Base-by-base conservation (phyloP, 2,113 vertebrate species). In the Cynoglossus semilaevis region DNA sequence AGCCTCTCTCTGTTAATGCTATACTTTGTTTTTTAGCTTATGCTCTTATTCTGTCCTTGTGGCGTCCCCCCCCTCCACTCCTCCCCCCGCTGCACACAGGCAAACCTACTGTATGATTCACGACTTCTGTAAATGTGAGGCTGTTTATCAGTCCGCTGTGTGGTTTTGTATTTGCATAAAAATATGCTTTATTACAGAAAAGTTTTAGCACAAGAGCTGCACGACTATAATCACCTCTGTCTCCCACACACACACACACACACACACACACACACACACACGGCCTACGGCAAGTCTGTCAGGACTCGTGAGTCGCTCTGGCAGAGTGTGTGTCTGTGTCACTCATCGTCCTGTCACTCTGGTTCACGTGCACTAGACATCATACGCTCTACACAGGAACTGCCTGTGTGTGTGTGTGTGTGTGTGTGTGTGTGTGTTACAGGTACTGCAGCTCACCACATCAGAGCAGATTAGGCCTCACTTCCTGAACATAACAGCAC, bases 391-490 rank as follows among this genome's bases (percentile, higher is more conserved):
- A 74, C 74, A 77, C 84, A 78, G 79, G 81, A 84, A 78, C 63
- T 51, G 11, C 58, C 42, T 1, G 58, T 67, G 68, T 60, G 65
- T 67, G 67, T 60, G 65, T 51, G 9, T 61, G 45, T 1, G 57
- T 67, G 67, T 59, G 64, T 49, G 7, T 60, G 44, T 1, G 57
- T 67, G 67, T 58, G 65, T 69, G 74, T 77, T 53, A 14, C 76
- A 80, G 83, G 83, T 82, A 73, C 50, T 74, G 80, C 72, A 72
- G 70, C 44, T 68, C 57, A 14, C 81, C 71, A 85, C 81, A 74
- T 74, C 82, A 80, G 61, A 79, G 59, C 15, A 1, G 58, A 49
- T 43, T 52, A 60, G 63, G 63, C 70, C 70, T 77, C 22, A 29
- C 82, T 80, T 83, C 71, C 79, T 85, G 79, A 76, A 63, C 59